Conservation (phyloP, 2,888 invertebrate genomes). For the Idaea straminata region DNA sequence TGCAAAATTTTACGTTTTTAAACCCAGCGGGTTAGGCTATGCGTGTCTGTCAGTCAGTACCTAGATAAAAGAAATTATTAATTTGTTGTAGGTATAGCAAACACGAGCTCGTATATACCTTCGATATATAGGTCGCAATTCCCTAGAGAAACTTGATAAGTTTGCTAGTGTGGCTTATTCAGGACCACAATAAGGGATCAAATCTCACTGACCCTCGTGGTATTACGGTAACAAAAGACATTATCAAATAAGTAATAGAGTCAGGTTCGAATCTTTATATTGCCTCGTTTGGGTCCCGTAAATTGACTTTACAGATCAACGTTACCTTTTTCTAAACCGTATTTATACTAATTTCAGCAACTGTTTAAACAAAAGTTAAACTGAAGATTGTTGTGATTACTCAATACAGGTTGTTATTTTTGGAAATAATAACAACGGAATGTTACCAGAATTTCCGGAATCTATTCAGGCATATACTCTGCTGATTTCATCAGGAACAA, state of each 20-base stretch:
- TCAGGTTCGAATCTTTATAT: conserved; percentile 26
- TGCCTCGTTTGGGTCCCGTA: conserved; percentile 24
- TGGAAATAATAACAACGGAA: not conserved
- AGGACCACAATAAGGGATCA: conserved; percentile 47
- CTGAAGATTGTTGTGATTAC: not conserved
- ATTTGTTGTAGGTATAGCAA: not conserved
- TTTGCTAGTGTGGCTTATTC: conserved; percentile 35
- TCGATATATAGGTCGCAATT: not conserved
- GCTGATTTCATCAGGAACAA: not conserved
- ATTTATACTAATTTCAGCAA: conserved; percentile 4
- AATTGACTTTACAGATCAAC: conserved; percentile 20
- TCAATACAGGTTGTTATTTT: not conserved
- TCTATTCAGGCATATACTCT: not conserved
- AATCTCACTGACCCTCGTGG: conserved; percentile 42
- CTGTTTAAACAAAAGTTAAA: conserved; percentile 9
- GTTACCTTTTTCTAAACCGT: conserved; percentile 15
- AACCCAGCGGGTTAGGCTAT: not conserved
- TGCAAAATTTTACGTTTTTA: not conserved
- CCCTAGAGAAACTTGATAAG: conserved; percentile 14
- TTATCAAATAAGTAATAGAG: conserved; percentile 48
- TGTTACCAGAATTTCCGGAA: not conserved
- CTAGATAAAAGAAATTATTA: not conserved
- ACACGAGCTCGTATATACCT: not conserved
- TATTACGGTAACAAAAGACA: conserved; percentile 50
- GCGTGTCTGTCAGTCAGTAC: not conserved